These are phyloP conservation scores for Ormyrus pomaceus DNA, from an alignment of 2,888 invertebrate species.

Conservation along the genomic window DNA sequence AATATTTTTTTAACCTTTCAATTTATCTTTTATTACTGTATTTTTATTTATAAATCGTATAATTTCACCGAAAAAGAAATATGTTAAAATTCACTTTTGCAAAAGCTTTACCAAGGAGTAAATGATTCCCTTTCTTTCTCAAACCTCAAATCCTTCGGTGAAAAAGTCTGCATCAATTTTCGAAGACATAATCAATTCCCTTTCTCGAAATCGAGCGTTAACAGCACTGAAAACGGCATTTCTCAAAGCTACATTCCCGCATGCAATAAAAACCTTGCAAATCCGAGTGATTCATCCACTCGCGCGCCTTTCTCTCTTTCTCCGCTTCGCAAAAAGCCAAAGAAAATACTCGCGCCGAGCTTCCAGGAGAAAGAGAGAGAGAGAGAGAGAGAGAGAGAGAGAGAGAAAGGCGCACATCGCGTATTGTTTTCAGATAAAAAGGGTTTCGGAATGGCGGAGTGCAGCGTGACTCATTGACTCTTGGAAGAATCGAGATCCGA, in stretches of 20 bases:
- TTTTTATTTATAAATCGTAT: no score
- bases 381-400: background rate
- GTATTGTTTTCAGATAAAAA: slow-evolving; percentile 26
- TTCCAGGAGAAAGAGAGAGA: background rate
- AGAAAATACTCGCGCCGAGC: background rate
- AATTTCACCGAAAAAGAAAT: no score
- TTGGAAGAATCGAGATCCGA: slow-evolving; percentile 3
- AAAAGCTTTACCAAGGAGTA: no score
- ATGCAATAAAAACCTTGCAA: background rate
- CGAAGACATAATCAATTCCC: no score
- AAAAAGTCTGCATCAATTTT: no score
- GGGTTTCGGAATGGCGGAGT: slow-evolving; percentile 4
- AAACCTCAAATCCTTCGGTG: no score
- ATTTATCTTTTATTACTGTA: no score
- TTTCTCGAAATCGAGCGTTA: no score
- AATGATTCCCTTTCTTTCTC: no score
- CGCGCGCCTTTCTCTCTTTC: background rate
- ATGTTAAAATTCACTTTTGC: no score
- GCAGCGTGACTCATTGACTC: slow-evolving; percentile 11
- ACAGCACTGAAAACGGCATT: background rate
- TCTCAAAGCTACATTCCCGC: background rate
- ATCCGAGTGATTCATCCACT: slow-evolving; percentile 19
- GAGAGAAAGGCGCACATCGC: slow-evolving; percentile 5
- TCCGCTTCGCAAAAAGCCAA: background rate
- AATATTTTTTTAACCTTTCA: no score